Percentiles rank a stretch among this genome's conserved stretches.
These are phyloP conservation scores for Micronycteris hirsuta DNA, from an alignment of 2,113 vertebrate species.

Conservation along the genomic window DNA sequence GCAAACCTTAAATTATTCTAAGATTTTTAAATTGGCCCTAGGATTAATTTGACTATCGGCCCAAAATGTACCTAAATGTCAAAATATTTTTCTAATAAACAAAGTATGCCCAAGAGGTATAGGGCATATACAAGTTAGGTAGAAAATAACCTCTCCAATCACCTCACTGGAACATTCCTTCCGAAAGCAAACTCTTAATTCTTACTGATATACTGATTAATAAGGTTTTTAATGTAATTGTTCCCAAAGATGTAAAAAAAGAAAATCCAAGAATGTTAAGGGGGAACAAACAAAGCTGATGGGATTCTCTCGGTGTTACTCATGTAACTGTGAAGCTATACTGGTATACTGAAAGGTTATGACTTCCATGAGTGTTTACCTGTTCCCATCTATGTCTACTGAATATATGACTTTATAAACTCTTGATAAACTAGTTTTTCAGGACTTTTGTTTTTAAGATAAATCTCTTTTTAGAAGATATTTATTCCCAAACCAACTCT, in stretches of 20 bases:
- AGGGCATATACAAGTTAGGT: constrained; percentile 73
- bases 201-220: constrained; percentile 69
- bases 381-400: constrained; percentile 66
- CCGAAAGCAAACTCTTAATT: constrained; percentile 71
- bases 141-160: constrained; percentile 76
- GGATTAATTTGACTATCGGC: constrained; percentile 77
- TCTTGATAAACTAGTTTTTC: constrained; percentile 65
- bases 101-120: constrained; percentile 77
- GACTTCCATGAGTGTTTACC: constrained; percentile 52
- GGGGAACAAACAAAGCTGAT: constrained; percentile 70
- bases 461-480: constrained; percentile 75
- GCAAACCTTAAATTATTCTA: constrained; percentile 80
- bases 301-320: constrained; percentile 49
- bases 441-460: constrained; percentile 60
- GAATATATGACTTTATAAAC: constrained; percentile 70
- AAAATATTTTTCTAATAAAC: constrained; percentile 75
- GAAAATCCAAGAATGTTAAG: constrained; percentile 70
- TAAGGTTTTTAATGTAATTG: constrained; percentile 57
- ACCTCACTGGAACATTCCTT: constrained; percentile 78
- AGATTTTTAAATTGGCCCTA: constrained; percentile 76
- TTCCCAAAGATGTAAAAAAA: constrained; percentile 76
- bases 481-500: constrained; percentile 71
- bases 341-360: constrained; percentile 38
- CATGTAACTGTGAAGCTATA: constrained; percentile 19
- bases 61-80: constrained; percentile 78